Evolutionary conservation across 2,888 invertebrate genomes (phyloP).

Genomic region (Catocala fraxini): DNA sequence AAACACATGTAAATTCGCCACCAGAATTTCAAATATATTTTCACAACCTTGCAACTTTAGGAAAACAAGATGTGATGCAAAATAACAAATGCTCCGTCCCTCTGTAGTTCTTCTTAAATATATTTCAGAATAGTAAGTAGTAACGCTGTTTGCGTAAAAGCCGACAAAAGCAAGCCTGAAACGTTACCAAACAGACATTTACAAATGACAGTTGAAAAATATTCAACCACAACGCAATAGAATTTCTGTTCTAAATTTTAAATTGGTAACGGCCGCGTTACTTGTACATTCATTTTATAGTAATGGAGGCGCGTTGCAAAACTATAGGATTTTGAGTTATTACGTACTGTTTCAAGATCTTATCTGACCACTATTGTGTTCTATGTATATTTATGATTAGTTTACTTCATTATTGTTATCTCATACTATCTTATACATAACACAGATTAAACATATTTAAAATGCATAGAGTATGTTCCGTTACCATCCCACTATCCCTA

Average conservation of each 20-base stretch:
- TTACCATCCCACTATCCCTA: too few relatives aligned
- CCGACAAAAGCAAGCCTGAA: conserved; percentile 39
- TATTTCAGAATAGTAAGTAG: conserved; percentile 33
- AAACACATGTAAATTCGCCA: conserved; percentile 6
- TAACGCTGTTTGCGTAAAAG: conserved; percentile 43
- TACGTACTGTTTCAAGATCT: conserved; percentile 33
- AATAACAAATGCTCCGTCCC: conserved; percentile 14
- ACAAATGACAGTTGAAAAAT: conserved; percentile 70
- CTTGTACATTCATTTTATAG: conserved; percentile 68
- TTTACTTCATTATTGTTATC: conserved; percentile 5
- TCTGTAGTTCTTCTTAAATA: conserved; percentile 15
- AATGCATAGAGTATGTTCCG: too few relatives aligned
- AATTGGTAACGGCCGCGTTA: conserved; percentile 74
- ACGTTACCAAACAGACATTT: conserved; percentile 64
- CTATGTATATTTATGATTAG: conserved; percentile 13
- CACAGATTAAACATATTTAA: background rate
- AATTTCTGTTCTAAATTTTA: conserved; percentile 77
- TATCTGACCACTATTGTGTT: conserved; percentile 43
- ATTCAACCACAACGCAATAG: conserved; percentile 70
- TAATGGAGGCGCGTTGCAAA: conserved; percentile 51
- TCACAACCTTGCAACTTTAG: conserved; percentile 7
- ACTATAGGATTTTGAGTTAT: conserved; percentile 33
- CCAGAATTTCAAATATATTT: conserved; percentile 14
- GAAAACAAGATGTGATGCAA: conserved; percentile 18
- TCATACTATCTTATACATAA: background rate